A percentile compares a stretch with the other conserved stretches of the same genome.
Conservation (phyloP, 1,140 invertebrate genomes). For the Hydropsyche tenuis region DNA sequence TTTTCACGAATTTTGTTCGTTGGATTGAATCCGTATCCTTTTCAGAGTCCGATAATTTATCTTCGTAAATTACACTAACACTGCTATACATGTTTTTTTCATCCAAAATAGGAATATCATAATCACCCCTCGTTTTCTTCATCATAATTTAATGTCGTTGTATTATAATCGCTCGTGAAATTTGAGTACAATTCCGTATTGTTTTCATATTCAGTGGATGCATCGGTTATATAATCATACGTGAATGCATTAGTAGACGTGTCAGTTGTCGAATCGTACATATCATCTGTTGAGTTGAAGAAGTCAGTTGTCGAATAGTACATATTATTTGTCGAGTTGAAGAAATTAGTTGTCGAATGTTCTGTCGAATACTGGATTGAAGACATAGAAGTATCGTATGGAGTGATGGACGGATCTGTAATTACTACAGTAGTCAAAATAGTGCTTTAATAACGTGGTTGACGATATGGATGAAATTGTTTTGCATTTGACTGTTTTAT, state of each 20-base stretch:
- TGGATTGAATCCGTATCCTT: neutral
- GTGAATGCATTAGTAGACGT: no score
- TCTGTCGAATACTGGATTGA: neutral
- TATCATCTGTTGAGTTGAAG: no score
- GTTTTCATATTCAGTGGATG: neutral
- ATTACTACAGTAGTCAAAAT: neutral
- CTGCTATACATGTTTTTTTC: neutral
- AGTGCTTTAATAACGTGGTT: no score
- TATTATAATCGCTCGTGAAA: neutral
- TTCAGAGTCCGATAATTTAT: neutral
- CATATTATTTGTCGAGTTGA: no score
- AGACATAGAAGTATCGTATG: neutral
- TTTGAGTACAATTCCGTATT: neutral
- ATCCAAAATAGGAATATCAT: slow-evolving; percentile 22
- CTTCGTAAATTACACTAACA: neutral
- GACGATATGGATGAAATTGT: no score
- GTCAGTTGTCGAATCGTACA: no score
- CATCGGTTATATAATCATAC: neutral
- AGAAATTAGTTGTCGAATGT: neutral
- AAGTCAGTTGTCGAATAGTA: no score
- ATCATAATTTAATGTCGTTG: slow-evolving; percentile 14
- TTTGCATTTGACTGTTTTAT: no score
- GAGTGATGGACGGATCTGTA: neutral
- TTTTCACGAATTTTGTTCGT: neutral
- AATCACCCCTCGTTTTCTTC: slow-evolving; percentile 7